These are phyloP conservation scores for Yponomeuta malinellus DNA, from an alignment of 2,888 invertebrate species.

Conservation along the genomic window DNA sequence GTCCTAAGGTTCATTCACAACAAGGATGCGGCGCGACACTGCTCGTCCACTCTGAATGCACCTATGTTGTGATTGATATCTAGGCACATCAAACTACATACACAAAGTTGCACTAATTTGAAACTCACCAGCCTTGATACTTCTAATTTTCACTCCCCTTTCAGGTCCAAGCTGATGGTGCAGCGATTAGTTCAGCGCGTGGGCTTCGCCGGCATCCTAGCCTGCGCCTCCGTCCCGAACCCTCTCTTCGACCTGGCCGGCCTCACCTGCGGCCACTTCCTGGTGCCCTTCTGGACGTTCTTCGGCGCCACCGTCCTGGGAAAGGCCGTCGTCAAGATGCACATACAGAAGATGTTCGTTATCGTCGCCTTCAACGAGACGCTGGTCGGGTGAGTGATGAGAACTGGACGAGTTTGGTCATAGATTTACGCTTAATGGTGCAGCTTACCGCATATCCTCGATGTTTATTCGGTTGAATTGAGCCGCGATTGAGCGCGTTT, in stretches of 20 bases:
- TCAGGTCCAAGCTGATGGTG: constrained; percentile 87
- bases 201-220: constrained; percentile 96
- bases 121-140: too few relatives aligned
- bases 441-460: too few relatives aligned
- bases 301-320: constrained; percentile 99
- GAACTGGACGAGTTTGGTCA: neutral
- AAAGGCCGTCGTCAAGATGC: constrained; percentile 98
- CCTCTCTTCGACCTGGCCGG: constrained; percentile 99
- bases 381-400: constrained; percentile 84
- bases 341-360: constrained; percentile 98
- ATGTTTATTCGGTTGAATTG: too few relatives aligned
- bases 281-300: constrained; percentile 99
- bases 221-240: constrained; percentile 99
- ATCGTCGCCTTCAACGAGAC: constrained; percentile 97
- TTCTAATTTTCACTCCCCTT: constrained; percentile 16
- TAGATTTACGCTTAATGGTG: neutral
- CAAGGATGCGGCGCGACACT: too few relatives aligned
- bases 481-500: too few relatives aligned
- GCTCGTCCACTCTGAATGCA: too few relatives aligned
- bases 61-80: too few relatives aligned
- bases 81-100: too few relatives aligned
- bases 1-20: too few relatives aligned
- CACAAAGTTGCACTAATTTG: too few relatives aligned
- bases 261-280: constrained; percentile 98
- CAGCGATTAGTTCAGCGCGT: constrained; percentile 94